Evolutionary conservation across 37 sponge, comb jelly and placozoan genomes (phyloP).

Genomic region (Halichondria panicea): DNA sequence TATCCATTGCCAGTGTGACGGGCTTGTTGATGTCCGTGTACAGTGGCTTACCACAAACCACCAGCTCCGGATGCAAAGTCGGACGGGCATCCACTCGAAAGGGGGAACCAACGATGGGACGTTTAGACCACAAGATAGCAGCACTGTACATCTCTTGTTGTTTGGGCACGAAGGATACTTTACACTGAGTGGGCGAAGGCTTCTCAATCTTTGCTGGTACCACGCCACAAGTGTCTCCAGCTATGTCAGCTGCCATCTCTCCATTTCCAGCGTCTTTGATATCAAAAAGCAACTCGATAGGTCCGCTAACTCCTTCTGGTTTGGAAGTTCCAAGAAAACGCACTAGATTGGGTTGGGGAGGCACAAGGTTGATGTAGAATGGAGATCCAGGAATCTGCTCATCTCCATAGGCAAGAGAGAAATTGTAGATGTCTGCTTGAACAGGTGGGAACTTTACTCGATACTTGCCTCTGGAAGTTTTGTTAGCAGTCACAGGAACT

Average conservation of each 20-base stretch:
- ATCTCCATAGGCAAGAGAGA: conserved; percentile 39
- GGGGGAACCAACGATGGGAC: conserved; percentile 40
- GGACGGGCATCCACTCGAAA: conserved; percentile 48
- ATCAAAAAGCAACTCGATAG: conserved; percentile 39
- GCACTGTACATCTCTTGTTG: conserved; percentile 46
- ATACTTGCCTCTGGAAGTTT: not conserved
- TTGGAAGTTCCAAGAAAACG: conserved; percentile 9
- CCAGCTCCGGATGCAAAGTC: conserved; percentile 24
- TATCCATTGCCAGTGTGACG: conserved; percentile 39
- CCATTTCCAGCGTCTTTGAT: conserved; percentile 61
- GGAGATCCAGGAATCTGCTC: conserved; percentile 59
- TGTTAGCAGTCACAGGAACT: conserved; percentile 22
- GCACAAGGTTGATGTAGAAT: conserved; percentile 53
- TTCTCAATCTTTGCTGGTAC: conserved; percentile 27
- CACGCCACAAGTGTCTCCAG: conserved; percentile 16
- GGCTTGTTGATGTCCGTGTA: conserved; percentile 30
- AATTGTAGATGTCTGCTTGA: conserved; percentile 46
- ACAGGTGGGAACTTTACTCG: conserved; percentile 39
- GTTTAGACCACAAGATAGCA: conserved; percentile 36
- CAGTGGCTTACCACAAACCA: conserved; percentile 30
- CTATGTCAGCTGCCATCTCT: conserved; percentile 23
- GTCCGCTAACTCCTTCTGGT: conserved; percentile 19
- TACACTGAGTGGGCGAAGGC: conserved; percentile 6
- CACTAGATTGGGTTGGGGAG: conserved; percentile 41
- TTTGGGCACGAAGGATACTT: conserved; percentile 20